These are phyloP conservation scores for Melinopterus prodromus DNA, from an alignment of 2,888 invertebrate genomes.

Conservation along the genomic window DNA sequence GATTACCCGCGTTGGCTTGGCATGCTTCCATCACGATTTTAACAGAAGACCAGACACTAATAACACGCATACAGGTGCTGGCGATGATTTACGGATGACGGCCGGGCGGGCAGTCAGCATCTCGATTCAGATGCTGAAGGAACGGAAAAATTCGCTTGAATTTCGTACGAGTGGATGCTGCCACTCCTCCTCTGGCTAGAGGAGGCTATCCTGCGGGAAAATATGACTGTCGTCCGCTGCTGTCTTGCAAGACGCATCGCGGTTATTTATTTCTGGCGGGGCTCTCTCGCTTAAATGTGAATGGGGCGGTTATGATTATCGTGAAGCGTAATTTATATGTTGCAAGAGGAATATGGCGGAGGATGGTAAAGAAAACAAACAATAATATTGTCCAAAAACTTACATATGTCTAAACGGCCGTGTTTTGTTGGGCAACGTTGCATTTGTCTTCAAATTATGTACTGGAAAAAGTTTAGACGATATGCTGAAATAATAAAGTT, in stretches of 20 bases:
- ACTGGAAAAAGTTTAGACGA: too few relatives aligned
- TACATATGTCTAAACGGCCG: too few relatives aligned
- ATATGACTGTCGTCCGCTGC: too few relatives aligned
- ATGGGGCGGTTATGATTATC: too few relatives aligned
- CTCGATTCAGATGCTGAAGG: background rate
- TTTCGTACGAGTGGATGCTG: background rate
- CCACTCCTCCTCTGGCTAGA: background rate
- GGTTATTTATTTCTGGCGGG: background rate
- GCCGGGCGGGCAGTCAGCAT: background rate
- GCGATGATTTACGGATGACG: constrained; percentile 16
- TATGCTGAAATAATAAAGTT: too few relatives aligned
- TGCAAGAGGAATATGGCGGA: too few relatives aligned
- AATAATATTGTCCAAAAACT: too few relatives aligned
- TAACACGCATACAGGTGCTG: constrained; percentile 22
- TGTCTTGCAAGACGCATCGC: background rate
- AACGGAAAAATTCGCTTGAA: background rate
- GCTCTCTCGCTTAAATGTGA: too few relatives aligned
- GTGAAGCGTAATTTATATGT: too few relatives aligned
- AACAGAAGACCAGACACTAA: constrained; percentile 22
- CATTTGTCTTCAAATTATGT: too few relatives aligned
- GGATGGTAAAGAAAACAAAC: too few relatives aligned
- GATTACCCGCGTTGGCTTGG: constrained; percentile 49
- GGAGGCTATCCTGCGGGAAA: background rate
- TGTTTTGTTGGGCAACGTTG: too few relatives aligned
- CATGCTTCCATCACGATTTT: constrained; percentile 46